Conservation (phyloP, 30 jellyfish, hydroid and myxozoan species). For the Sanderia malayensis region DNA sequence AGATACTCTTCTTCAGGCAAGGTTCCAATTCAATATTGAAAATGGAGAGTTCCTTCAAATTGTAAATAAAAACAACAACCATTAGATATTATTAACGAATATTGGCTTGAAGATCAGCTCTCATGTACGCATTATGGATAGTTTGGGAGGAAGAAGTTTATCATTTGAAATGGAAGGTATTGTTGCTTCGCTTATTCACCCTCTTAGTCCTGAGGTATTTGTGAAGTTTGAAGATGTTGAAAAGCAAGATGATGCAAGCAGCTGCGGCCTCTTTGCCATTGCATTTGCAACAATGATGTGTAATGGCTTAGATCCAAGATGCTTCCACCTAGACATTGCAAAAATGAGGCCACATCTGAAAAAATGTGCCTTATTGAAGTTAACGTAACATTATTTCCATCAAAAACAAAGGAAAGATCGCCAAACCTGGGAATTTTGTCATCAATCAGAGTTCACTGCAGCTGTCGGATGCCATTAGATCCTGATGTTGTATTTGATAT, state of each 20-base stretch:
- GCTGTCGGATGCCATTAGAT: not conserved
- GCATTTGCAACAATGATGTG: not conserved
- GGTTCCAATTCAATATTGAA: not conserved
- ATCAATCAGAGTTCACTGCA: not conserved
- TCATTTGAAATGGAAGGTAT: not conserved
- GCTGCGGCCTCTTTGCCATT: not conserved
- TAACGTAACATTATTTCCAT: not conserved
- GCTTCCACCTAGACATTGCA: not conserved
- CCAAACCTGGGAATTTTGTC: not conserved
- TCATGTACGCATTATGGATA: not conserved
- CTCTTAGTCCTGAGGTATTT: not conserved
- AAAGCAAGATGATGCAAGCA: not conserved
- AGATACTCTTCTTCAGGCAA: slow-evolving; percentile 14
- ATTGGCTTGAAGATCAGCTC: not conserved
- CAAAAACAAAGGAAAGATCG: not conserved
- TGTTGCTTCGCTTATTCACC: not conserved
- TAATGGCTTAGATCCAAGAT: not conserved
- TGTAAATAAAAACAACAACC: not conserved
- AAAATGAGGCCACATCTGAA: not conserved
- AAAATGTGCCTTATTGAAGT: not conserved
- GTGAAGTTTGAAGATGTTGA: slow-evolving; percentile 15
- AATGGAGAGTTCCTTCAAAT: slow-evolving; percentile 1
- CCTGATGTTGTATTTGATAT: not conserved
- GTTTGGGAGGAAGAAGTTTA: not conserved
- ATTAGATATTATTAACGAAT: not conserved